Conservation (phyloP, 2,113 vertebrate species). For the Cyprinodon tularosa region DNA sequence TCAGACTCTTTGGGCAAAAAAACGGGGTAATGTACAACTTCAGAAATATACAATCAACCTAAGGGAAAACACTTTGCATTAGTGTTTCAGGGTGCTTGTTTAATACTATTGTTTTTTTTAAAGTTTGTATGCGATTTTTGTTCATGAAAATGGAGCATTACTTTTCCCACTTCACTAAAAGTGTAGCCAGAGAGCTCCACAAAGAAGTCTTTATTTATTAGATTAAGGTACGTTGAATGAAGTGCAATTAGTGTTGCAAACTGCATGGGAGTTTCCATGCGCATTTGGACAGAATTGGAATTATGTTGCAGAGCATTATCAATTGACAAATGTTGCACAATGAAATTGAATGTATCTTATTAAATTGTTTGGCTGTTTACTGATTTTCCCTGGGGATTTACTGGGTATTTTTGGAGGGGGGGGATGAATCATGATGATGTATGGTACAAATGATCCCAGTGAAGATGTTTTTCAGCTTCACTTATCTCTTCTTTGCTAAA, state of each 20-base stretch:
- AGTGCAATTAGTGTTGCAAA: constrained; percentile 76
- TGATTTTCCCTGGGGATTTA: constrained; percentile 28
- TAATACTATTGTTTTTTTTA: constrained; percentile 59
- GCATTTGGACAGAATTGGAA: constrained; percentile 66
- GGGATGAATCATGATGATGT: neutral
- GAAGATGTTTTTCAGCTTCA: neutral
- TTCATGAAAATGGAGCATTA: constrained; percentile 64
- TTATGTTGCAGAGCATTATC: constrained; percentile 61
- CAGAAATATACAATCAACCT: constrained; percentile 63
- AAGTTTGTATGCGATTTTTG: constrained; percentile 67
- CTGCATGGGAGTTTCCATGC: constrained; percentile 55
- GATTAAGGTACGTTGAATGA: constrained; percentile 79
- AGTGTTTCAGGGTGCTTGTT: constrained; percentile 78
- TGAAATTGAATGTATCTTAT: constrained; percentile 86
- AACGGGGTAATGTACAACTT: constrained; percentile 62
- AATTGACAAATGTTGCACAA: constrained; percentile 82
- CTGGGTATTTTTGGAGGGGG: constrained; percentile 25
- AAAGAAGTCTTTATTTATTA: constrained; percentile 83
- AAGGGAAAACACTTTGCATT: constrained; percentile 69
- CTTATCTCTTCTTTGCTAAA: neutral
- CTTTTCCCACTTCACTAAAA: constrained; percentile 71
- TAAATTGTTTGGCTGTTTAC: constrained; percentile 76
- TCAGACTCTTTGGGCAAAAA: constrained; percentile 66
- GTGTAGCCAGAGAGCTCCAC: constrained; percentile 64
- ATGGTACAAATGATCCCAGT: neutral